Percentiles rank a stretch among this genome's conserved stretches.
These are phyloP conservation scores for Picus viridis DNA, from an alignment of 2,797 vertebrate species.

Conservation along the genomic window DNA sequence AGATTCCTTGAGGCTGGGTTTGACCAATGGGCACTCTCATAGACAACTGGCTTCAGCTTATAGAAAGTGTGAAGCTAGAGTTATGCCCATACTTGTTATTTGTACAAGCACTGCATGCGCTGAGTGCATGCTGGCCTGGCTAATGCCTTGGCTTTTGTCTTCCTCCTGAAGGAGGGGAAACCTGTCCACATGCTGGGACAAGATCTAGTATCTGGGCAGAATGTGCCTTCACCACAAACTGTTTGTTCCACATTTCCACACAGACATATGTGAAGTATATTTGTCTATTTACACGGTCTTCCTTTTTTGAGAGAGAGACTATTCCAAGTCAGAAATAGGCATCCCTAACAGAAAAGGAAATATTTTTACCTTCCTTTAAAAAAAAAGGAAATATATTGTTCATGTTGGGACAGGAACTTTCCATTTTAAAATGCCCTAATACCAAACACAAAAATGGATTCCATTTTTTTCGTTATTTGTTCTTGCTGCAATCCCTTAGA, in stretches of 20 bases:
- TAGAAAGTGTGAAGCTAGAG: too few species aligned
- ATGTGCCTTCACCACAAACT: too few species aligned
- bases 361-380: slow-evolving; percentile 22
- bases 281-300: neutral
- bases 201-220: too few species aligned
- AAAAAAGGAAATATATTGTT: slow-evolving; percentile 29
- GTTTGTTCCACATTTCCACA: neutral
- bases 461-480: neutral
- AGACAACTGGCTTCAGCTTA: too few species aligned
- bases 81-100: too few species aligned
- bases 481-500: neutral
- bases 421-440: slow-evolving; percentile 25
- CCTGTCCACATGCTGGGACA: too few species aligned
- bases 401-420: slow-evolving; percentile 25
- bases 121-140: too few species aligned
- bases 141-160: too few species aligned
- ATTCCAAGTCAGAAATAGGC: neutral
- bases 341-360: slow-evolving; percentile 23
- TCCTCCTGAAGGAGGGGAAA: too few species aligned
- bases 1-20: too few species aligned
- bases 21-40: too few species aligned
- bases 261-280: neutral
- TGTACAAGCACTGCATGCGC: too few species aligned
- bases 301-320: slow-evolving; percentile 5
- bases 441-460: slow-evolving; percentile 25